A percentile compares a stretch with the other conserved stretches of the same genome.
Conservation (phyloP, 2,113 vertebrate species). For the Paraplagusia blochii region DNA sequence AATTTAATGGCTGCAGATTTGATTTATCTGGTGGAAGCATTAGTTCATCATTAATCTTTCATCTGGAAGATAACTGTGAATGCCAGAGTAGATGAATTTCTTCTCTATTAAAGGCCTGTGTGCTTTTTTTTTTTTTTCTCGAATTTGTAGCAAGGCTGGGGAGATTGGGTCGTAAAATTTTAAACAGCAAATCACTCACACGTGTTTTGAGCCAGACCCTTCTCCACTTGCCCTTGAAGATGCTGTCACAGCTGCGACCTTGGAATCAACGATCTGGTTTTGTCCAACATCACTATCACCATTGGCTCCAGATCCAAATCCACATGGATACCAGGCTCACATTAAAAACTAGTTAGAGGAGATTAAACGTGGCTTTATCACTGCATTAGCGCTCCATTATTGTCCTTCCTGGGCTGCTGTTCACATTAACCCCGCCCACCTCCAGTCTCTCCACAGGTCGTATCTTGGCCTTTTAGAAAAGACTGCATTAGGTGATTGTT, state of each 20-base stretch:
- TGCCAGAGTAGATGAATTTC: constrained; percentile 42
- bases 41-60: constrained; percentile 60
- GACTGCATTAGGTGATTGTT: not conserved
- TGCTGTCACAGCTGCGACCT: constrained; percentile 26
- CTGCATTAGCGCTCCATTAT: constrained; percentile 48
- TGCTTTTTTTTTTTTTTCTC: constrained; percentile 18
- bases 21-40: constrained; percentile 55
- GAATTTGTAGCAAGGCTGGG: constrained; percentile 33
- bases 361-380: constrained; percentile 58
- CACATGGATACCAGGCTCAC: constrained; percentile 29
- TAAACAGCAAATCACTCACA: constrained; percentile 47
- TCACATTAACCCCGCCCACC: constrained; percentile 56
- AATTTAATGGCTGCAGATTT: constrained; percentile 46
- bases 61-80: constrained; percentile 38
- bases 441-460: constrained; percentile 44
- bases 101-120: constrained; percentile 38
- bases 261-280: constrained; percentile 25
- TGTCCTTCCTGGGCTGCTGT: constrained; percentile 27
- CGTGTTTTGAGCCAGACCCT: constrained; percentile 17
- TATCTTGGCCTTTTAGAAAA: constrained; percentile 49
- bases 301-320: constrained; percentile 19
- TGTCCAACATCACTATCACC: constrained; percentile 6
- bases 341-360: constrained; percentile 31
- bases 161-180: constrained; percentile 57
- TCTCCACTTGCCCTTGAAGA: constrained; percentile 9